phyloP scores from a whole-genome alignment of 1,140 invertebrate species.

The Nasonia giraulti region DNA sequence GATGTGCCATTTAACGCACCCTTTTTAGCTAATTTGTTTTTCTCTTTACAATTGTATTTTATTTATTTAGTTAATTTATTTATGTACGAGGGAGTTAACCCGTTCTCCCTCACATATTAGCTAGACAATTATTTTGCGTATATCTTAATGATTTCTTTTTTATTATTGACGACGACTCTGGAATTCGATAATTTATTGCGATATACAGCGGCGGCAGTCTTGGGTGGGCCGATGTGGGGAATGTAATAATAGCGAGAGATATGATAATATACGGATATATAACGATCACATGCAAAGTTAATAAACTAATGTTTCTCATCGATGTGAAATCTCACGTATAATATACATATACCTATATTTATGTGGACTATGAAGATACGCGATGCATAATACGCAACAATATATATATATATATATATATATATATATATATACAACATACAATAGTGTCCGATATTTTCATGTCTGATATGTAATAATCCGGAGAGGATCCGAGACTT shows the following conservation, averaged over 20 bases:
- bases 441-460: neutral
- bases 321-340: constrained; percentile 12
- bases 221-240: neutral
- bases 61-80: constrained; percentile 28
- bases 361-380: neutral
- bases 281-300: neutral
- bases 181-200: constrained; percentile 11
- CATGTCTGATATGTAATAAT: neutral
- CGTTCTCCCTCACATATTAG: neutral
- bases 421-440: neutral
- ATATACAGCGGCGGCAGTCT: no score
- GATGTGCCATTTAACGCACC: neutral
- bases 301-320: neutral
- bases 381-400: neutral
- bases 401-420: neutral
- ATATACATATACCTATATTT: constrained; percentile 36
- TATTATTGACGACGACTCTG: constrained; percentile 15
- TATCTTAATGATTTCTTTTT: constrained; percentile 11
- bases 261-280: neutral
- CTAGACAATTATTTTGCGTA: constrained; percentile 43
- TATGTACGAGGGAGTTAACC: neutral
- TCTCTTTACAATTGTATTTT: neutral
- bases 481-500: neutral
- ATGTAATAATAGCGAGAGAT: neutral
- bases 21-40: constrained; percentile 15